Evolutionary conservation across 35 echinoderm and acorn worm genomes (phyloP).

Genomic region (Stichopus chloronotus): DNA sequence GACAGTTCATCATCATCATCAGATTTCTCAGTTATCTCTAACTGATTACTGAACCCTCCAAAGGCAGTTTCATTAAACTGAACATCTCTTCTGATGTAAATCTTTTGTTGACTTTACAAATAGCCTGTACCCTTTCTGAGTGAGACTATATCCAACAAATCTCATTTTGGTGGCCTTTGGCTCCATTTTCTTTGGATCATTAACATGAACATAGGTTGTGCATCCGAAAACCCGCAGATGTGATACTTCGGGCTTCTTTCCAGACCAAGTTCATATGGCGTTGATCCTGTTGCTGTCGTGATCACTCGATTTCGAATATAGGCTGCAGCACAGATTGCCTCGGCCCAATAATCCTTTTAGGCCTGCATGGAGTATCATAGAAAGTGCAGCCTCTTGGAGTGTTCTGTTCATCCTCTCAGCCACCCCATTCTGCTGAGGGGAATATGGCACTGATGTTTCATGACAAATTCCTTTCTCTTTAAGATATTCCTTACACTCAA

Average conservation of each 20-base stretch:
- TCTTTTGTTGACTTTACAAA: neutral
- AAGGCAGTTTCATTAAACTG: neutral
- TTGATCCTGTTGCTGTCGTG: too few species aligned
- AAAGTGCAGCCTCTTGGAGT: too few species aligned
- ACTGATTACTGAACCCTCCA: neutral
- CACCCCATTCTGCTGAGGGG: too few species aligned
- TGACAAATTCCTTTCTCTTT: neutral
- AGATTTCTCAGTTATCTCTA: neutral
- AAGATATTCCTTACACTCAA: neutral
- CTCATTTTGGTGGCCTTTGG: neutral
- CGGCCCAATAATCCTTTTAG: too few species aligned
- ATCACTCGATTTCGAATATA: too few species aligned
- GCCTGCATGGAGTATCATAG: too few species aligned
- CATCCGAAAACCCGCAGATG: too few species aligned
- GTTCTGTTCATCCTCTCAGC: too few species aligned
- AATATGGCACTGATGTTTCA: neutral
- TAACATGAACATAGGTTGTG: neutral
- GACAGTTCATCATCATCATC: conserved; percentile 1
- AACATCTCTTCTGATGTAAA: neutral
- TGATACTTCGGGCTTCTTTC: neutral
- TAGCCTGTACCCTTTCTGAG: conserved; percentile 4
- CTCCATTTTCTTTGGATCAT: neutral
- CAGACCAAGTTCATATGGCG: neutral
- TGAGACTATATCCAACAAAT: conserved; percentile 6
- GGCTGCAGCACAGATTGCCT: too few species aligned